phyloP scores from a whole-genome alignment of 64 coral and sea anemone genomes.

The Actinia tenebrosa region DNA sequence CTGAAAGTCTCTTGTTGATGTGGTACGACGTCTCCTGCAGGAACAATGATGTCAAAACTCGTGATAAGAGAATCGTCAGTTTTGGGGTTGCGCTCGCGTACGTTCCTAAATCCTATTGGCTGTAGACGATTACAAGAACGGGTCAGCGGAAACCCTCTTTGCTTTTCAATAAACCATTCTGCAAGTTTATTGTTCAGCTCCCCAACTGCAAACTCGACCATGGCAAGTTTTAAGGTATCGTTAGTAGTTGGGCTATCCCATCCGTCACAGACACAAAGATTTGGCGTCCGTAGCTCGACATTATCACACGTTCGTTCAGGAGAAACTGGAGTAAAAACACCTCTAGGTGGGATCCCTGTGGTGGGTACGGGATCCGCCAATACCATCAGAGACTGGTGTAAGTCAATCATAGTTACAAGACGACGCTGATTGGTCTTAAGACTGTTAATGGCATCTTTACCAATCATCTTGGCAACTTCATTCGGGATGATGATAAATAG shows the following conservation, averaged over 20 bases:
- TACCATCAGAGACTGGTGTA: slow-evolving; percentile 43
- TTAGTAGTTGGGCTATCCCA: slow-evolving; percentile 43
- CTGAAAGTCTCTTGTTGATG: slow-evolving; percentile 29
- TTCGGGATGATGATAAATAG: slow-evolving; percentile 48
- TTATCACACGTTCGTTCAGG: slow-evolving; percentile 30
- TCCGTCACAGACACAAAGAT: slow-evolving; percentile 54
- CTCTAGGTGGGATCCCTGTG: slow-evolving; percentile 4
- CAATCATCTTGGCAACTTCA: slow-evolving; percentile 22
- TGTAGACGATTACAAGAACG: slow-evolving; percentile 43
- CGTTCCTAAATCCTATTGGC: slow-evolving; percentile 30
- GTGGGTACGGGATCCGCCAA: slow-evolving; percentile 13
- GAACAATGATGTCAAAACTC: slow-evolving; percentile 31
- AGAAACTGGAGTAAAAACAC: slow-evolving; percentile 29
- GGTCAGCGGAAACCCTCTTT: slow-evolving; percentile 18
- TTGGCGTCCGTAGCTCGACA: slow-evolving; percentile 50
- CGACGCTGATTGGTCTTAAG: slow-evolving; percentile 30
- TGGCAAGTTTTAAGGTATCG: slow-evolving; percentile 40
- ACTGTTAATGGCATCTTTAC: slow-evolving; percentile 15
- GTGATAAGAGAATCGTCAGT: slow-evolving; percentile 18
- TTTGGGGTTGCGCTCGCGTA: slow-evolving; percentile 24
- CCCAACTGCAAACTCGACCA: slow-evolving; percentile 60
- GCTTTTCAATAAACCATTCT: slow-evolving; percentile 11
- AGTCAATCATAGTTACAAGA: slow-evolving; percentile 29
- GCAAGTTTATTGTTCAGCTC: slow-evolving; percentile 51
- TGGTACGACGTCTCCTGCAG: slow-evolving; percentile 27